Evolutionary conservation across 2,888 invertebrate genomes (phyloP).

Genomic region (Tinea pellionella): DNA sequence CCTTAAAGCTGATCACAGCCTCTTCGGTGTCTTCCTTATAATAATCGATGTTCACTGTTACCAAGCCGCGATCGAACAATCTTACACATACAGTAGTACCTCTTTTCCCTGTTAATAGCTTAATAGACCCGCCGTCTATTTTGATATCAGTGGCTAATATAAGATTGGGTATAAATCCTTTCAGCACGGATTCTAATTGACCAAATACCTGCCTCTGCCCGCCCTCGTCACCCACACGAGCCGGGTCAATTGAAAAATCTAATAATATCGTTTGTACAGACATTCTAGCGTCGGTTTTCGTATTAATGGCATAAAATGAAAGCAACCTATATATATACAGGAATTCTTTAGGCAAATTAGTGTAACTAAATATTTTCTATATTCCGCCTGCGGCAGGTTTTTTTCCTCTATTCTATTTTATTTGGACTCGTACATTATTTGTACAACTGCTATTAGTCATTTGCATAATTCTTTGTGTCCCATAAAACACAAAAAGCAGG

Average conservation of each 20-base stretch:
- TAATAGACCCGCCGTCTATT: conserved; percentile 77
- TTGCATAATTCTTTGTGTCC: too few relatives aligned
- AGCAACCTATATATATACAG: conserved; percentile 35
- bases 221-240: conserved; percentile 73
- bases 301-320: conserved; percentile 23
- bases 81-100: conserved; percentile 78
- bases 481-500: too few relatives aligned
- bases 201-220: conserved; percentile 75
- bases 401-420: too few relatives aligned
- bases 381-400: background rate
- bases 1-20: conserved; percentile 80
- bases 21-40: conserved; percentile 80
- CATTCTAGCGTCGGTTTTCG: conserved; percentile 55
- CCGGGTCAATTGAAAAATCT: conserved; percentile 82
- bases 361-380: background rate
- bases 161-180: conserved; percentile 78
- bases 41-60: conserved; percentile 87
- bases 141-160: conserved; percentile 75
- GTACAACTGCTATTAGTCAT: too few relatives aligned
- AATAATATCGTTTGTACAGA: conserved; percentile 82
- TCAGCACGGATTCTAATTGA: conserved; percentile 76
- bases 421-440: too few relatives aligned
- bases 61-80: conserved; percentile 79
- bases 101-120: conserved; percentile 77
- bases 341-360: conserved; percentile 22